Percentiles rank a stretch among this genome's conserved stretches.
phyloP scores from a whole-genome alignment of 2,113 vertebrate genomes.

The Thamnophis sirtalis region DNA sequence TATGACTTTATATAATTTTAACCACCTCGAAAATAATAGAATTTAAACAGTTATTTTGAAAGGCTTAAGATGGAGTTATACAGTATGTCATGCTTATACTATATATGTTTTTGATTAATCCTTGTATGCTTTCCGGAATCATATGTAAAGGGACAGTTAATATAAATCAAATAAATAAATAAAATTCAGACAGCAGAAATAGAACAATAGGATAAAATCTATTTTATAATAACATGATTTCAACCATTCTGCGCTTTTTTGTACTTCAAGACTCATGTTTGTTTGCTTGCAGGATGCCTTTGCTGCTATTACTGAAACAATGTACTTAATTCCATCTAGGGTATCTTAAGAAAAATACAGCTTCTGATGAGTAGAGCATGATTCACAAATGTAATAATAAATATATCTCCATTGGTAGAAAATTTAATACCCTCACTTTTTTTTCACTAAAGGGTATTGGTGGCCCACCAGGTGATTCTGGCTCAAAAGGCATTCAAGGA shows the following conservation, averaged over 20 bases:
- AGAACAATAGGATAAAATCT: background rate
- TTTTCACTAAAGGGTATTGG: slow-evolving; percentile 69
- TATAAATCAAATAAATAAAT: background rate
- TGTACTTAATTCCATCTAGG: background rate
- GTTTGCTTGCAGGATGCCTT: background rate
- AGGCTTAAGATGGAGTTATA: background rate
- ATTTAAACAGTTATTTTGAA: background rate
- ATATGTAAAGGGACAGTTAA: background rate
- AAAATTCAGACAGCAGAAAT: background rate
- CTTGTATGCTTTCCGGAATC: background rate
- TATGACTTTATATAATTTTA: background rate
- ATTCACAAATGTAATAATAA: background rate
- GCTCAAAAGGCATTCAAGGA: slow-evolving; percentile 76
- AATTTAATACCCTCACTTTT: slow-evolving; percentile 44
- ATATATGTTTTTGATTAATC: background rate
- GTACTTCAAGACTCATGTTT: background rate
- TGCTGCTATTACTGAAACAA: background rate
- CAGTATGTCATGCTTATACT: background rate
- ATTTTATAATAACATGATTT: background rate
- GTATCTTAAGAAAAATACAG: background rate
- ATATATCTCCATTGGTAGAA: background rate
- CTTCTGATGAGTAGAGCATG: background rate
- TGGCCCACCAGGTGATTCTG: slow-evolving; percentile 76
- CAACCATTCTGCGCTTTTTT: background rate
- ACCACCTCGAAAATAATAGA: background rate